A percentile compares a stretch with the other conserved stretches of the same genome.
These are phyloP conservation scores for Drosophila nikananu DNA, from an alignment of 1,140 invertebrate genomes.

Conservation along the genomic window DNA sequence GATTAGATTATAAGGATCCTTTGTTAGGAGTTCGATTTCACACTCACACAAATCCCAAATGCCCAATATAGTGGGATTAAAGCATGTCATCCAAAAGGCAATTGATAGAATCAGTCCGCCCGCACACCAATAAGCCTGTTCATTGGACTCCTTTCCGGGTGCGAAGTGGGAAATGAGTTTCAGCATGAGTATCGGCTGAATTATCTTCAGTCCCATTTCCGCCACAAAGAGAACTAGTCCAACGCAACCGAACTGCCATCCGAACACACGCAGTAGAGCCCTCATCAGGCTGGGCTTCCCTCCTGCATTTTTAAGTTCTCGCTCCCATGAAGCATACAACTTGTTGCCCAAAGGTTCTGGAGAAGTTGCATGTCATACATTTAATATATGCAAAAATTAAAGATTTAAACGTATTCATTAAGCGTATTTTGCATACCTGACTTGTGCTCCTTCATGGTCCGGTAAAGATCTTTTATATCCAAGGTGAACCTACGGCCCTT, in stretches of 20 bases:
- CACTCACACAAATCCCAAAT: slow-evolving; percentile 88
- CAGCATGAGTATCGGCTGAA: slow-evolving; percentile 90
- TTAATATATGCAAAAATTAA: too few species aligned
- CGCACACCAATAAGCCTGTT: slow-evolving; percentile 89
- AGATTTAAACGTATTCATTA: neutral
- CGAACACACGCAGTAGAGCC: slow-evolving; percentile 62
- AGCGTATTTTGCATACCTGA: slow-evolving; percentile 77
- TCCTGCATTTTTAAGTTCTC: slow-evolving; percentile 43
- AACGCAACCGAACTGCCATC: slow-evolving; percentile 56
- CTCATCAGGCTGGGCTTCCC: slow-evolving; percentile 62
- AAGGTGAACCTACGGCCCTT: slow-evolving; percentile 86
- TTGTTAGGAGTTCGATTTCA: too few species aligned
- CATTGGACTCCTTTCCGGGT: slow-evolving; percentile 81
- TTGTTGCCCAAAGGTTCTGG: slow-evolving; percentile 68
- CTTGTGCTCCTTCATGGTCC: slow-evolving; percentile 87
- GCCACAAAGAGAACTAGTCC: slow-evolving; percentile 67
- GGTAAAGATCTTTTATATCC: slow-evolving; percentile 87
- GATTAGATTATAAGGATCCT: too few species aligned
- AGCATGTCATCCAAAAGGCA: slow-evolving; percentile 89
- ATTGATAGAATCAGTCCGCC: slow-evolving; percentile 89
- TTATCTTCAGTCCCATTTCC: slow-evolving; percentile 86
- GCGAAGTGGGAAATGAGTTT: slow-evolving; percentile 88
- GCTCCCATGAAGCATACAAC: slow-evolving; percentile 64
- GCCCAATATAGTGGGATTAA: slow-evolving; percentile 92
- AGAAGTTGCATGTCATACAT: neutral